Conservation (phyloP, 2,797 vertebrate genomes). For the Lacerta viridis region DNA sequence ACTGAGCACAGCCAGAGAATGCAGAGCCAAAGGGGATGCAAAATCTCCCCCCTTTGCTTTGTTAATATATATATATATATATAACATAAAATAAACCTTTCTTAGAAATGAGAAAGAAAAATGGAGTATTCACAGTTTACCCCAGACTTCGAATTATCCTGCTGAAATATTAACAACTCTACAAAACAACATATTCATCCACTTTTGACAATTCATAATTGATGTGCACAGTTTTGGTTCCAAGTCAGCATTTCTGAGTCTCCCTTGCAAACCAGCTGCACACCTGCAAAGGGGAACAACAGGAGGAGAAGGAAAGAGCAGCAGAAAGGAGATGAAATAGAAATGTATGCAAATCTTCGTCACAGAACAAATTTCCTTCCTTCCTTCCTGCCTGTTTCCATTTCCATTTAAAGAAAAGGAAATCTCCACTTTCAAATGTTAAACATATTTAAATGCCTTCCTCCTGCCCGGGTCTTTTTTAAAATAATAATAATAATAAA, state of each 20-base stretch:
- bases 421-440: background rate
- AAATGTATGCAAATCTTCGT: background rate
- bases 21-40: slow-evolving; percentile 55
- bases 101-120: slow-evolving; percentile 56
- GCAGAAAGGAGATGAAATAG: background rate
- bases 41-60: slow-evolving; percentile 3
- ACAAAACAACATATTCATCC: slow-evolving; percentile 52
- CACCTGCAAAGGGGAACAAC: background rate
- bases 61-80: slow-evolving; percentile 17
- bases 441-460: background rate
- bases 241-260: slow-evolving; percentile 22
- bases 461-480: background rate
- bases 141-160: slow-evolving; percentile 62
- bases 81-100: slow-evolving; percentile 2
- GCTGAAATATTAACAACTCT: slow-evolving; percentile 53
- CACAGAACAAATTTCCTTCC: background rate
- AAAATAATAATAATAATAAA: too few species aligned
- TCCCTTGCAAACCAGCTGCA: background rate
- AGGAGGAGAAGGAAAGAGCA: background rate
- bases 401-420: background rate
- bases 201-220: slow-evolving; percentile 54
- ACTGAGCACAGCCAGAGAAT: slow-evolving; percentile 73
- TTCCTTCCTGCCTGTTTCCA: background rate
- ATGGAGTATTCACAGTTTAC: slow-evolving; percentile 62
- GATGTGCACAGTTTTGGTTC: slow-evolving; percentile 24